Conservation (phyloP, 64 coral and sea anemone genomes). For the Porites lutea region DNA sequence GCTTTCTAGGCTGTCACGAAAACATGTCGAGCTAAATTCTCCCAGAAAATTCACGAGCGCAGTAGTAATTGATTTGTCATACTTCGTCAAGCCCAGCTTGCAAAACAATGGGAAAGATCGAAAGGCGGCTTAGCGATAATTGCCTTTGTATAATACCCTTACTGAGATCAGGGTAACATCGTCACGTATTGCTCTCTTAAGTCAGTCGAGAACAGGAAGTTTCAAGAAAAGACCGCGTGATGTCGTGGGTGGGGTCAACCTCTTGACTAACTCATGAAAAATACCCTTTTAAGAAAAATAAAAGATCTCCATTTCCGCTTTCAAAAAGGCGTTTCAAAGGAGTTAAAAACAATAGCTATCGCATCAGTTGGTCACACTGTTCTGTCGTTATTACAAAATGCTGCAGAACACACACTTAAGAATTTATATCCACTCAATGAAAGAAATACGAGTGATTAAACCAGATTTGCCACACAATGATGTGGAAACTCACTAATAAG, state of each 20-base stretch:
- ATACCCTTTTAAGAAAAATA: neutral
- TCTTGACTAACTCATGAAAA: neutral
- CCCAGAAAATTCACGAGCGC: constrained; percentile 5
- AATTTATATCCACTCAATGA: neutral
- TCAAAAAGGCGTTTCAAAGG: neutral
- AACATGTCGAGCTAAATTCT: constrained; percentile 19
- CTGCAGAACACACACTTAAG: too few species aligned
- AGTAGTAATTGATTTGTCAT: constrained; percentile 40
- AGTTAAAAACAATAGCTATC: neutral
- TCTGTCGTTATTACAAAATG: too few species aligned
- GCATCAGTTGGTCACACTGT: neutral
- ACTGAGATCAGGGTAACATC: neutral
- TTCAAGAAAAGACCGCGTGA: neutral
- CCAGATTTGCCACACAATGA: constrained; percentile 25
- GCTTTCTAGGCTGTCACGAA: neutral
- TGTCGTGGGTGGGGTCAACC: constrained; percentile 16
- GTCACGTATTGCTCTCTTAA: constrained; percentile 24
- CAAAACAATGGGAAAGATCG: constrained; percentile 45
- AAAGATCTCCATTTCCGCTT: constrained; percentile 25
- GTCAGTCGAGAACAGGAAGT: constrained; percentile 19
- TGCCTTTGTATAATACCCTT: constrained; percentile 4
- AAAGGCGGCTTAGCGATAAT: constrained; percentile 43
- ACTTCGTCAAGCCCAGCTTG: constrained; percentile 27
- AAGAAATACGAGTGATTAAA: neutral
- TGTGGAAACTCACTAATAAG: constrained; percentile 20